These are phyloP conservation scores for Spilosoma lubricipeda DNA, from an alignment of 2,888 invertebrate species.

Conservation along the genomic window DNA sequence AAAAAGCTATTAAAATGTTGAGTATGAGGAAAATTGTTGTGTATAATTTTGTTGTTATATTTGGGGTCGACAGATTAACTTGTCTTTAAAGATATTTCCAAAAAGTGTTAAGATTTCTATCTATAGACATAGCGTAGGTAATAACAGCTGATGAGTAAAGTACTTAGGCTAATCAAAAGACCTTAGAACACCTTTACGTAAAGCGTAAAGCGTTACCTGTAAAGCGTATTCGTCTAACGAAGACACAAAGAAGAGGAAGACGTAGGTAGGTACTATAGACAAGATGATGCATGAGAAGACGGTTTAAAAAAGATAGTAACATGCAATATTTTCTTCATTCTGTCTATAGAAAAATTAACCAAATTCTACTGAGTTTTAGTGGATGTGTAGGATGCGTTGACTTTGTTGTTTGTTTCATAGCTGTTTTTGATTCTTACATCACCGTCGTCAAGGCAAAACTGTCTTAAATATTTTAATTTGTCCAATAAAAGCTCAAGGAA, in stretches of 20 bases:
- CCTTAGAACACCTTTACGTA: neutral
- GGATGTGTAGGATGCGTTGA: neutral
- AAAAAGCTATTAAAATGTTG: neutral
- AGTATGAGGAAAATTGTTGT: neutral
- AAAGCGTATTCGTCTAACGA: neutral
- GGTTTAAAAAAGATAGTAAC: no score
- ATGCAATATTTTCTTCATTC: neutral
- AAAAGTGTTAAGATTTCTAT: no score
- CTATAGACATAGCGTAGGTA: no score
- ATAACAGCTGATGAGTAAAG: no score
- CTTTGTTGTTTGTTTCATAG: neutral
- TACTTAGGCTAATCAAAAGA: neutral
- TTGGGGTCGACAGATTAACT: no score
- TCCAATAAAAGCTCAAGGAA: slow-evolving; percentile 39
- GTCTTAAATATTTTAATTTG: slow-evolving; percentile 35
- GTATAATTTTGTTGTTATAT: neutral
- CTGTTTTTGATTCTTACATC: neutral
- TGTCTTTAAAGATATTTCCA: no score
- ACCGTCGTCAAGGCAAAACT: neutral
- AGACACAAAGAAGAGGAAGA: neutral
- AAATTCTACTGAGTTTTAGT: neutral
- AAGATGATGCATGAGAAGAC: no score
- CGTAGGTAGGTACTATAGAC: no score
- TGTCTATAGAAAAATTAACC: neutral
- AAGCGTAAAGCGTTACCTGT: no score